phyloP scores from a whole-genome alignment of 2,113 vertebrate genomes.

The Sula dactylatra region DNA sequence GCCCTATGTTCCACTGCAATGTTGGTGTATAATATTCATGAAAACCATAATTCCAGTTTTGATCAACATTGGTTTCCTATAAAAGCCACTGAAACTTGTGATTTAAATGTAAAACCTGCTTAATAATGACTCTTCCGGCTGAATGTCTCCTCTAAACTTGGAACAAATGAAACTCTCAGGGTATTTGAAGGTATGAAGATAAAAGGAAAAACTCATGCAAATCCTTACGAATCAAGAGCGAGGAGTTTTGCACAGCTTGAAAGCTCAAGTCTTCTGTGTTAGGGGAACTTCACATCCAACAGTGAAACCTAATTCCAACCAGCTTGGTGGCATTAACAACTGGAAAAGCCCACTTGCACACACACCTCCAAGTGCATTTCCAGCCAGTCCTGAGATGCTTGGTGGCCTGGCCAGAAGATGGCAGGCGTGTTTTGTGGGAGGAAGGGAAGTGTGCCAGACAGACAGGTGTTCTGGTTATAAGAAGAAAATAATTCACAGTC shows the following conservation, averaged over 20 bases:
- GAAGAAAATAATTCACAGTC: neutral
- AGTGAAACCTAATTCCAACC: neutral
- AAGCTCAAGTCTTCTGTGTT: neutral
- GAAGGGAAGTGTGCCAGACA: neutral
- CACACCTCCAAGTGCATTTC: neutral
- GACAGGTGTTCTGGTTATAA: neutral
- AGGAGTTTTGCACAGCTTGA: neutral
- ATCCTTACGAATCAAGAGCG: neutral
- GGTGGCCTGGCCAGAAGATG: constrained; percentile 58
- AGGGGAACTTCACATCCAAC: neutral
- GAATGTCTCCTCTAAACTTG: neutral
- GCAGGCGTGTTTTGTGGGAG: constrained; percentile 48
- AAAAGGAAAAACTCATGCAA: neutral
- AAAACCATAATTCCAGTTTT: neutral
- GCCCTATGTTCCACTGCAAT: neutral
- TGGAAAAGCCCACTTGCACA: neutral
- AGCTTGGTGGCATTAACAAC: neutral
- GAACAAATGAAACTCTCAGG: neutral
- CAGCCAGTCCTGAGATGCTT: neutral
- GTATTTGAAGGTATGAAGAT: neutral
- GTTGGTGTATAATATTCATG: neutral
- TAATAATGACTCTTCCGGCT: neutral
- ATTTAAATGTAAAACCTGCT: neutral
- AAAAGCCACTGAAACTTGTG: neutral
- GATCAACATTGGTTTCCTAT: neutral